These are phyloP conservation scores for Pocillopora verrucosa DNA, from an alignment of 64 coral and sea anemone genomes.

Conservation along the genomic window DNA sequence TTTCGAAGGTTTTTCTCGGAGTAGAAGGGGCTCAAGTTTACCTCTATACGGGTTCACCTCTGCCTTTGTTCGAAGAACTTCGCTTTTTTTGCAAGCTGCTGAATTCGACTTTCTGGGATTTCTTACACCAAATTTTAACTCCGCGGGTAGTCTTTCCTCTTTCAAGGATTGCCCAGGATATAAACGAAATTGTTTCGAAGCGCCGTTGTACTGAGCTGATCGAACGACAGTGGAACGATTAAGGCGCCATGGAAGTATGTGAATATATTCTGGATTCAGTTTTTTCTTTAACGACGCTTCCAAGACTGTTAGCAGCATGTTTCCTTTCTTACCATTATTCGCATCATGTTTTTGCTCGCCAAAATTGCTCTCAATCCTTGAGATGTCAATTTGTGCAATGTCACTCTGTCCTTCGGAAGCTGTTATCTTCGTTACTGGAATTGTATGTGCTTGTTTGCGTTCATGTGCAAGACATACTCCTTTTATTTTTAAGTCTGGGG, in stretches of 20 bases:
- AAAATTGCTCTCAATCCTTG: neutral
- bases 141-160: neutral
- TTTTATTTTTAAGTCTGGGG: constrained; percentile 6
- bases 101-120: neutral
- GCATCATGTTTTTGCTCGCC: neutral
- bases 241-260: neutral
- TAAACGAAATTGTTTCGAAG: neutral
- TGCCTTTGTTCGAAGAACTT: neutral
- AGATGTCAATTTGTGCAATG: neutral
- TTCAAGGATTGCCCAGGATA: neutral
- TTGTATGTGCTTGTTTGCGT: neutral
- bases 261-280: constrained; percentile 3
- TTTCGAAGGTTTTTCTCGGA: constrained; percentile 5
- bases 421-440: neutral
- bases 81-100: neutral
- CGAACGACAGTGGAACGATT: neutral
- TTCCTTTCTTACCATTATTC: neutral
- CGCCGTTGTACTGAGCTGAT: neutral
- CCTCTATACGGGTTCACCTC: neutral
- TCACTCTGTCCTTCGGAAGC: no score
- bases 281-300: constrained; percentile 23
- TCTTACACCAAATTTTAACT: constrained; percentile 34
- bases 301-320: neutral
- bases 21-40: constrained; percentile 16
- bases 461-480: neutral